Base-by-base conservation (phyloP, 1,140 invertebrate genomes). In the Luehdorfia chinensis region DNA sequence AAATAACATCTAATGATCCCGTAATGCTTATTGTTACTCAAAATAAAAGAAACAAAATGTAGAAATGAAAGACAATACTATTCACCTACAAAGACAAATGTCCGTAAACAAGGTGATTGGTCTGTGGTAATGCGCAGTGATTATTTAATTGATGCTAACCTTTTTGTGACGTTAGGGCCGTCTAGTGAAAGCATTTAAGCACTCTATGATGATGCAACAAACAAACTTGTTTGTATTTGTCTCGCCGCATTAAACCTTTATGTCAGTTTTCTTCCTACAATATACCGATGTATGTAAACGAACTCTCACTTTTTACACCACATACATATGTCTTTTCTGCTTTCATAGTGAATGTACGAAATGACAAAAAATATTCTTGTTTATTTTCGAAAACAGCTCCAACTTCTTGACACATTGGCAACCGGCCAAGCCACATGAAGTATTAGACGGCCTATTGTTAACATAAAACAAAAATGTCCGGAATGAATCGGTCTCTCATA, bases 181-280 rank as follows among this genome's bases (percentile, higher is more conserved):
- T n/a, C 16, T 16, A 37, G 34, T 37, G 34, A 37, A 37, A 37
- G 34, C 34, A 23, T 37, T 37, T 37, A 37, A 37, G 11, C 18
- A 37, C 18, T 21, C 21, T 19, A 23, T 37, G 34, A 37, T 9
- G 27, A 9, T 37, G 34, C 11, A n/a, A 37, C 21, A 37, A 37
- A 37, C 34, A 37, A 37, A 8, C 34, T 37, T 11, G 34, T 37
- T 37, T 19, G 34, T 37, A 21, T 37, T 37, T 37, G 34, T 37
- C 18, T 6, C 18, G 18, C 4, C 27, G 27, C 27, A 23, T 23
- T 37, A 37, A 37, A 5, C 18, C 18, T 16, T 37, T 23, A 21
- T 15, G n/a, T 36, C 9, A 36, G 15, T 8, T 37, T 19, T 16
- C n/a, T 37, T 8, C 16, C 15, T 1, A 18, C 15, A 11, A 34